Base-by-base conservation (phyloP, 2,888 invertebrate genomes). In the Nymphalis urticae region DNA sequence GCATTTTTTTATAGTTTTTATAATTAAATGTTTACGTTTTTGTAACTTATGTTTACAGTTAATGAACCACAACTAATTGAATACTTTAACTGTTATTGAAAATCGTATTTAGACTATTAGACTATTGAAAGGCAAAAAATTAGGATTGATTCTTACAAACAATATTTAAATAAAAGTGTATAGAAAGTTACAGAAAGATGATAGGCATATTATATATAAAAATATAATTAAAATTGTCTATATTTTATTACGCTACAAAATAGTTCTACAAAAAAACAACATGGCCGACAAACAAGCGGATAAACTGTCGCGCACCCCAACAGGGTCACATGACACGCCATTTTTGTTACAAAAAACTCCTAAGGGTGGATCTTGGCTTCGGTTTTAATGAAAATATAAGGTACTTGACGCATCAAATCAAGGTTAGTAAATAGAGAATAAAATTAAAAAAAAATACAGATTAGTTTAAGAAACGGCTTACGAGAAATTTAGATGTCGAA, bases 331-430 rank as follows among this genome's bases (percentile, higher is more conserved):
- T 85, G 82, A 86, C 80, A 67, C 69, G 75, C 73, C 82, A 71
- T 78, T 81, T 82, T 72, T 74, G 74, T 71, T 70, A 75, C 78
- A 81, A 82, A 82, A 73, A 73, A 65, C 77, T 78, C 79, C 81
- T 83, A 81, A 82, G 42, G 42, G 42, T 80, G 81, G 80, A 80
- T 72, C 77, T 80, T 76, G 58, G 65, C 60, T 64, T 27, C 6
- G 61, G 70, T 62, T 64, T 68, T 56, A 17, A 36, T 56, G 27
- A n/a, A n/a, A 36, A 58, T 42, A 42, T 42, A 58, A 58, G 8
- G 56, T 32, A 17, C 17, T 32, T 36, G 17, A 36, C 17, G 27
- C 32, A 32, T 32, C 32, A 19, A 58, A 4, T 42, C 19, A 16
- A 58, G 10, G 42, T 19, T 10, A 19, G 7, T 36, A 19, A 19